Evolutionary conservation across 2,888 invertebrate species (phyloP).

Genomic region (Coleophora flavipennella): DNA sequence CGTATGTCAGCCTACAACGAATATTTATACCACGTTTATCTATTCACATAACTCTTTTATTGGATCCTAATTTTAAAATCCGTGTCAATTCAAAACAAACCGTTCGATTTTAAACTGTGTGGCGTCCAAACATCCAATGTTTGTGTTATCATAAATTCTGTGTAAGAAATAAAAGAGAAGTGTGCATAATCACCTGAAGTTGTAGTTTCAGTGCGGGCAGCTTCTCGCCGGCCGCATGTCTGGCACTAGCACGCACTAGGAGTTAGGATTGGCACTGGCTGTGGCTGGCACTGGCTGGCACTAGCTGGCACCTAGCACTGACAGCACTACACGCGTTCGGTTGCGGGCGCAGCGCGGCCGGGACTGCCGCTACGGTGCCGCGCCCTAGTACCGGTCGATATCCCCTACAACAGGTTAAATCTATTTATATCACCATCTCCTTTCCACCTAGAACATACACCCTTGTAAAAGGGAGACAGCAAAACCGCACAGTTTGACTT

Average conservation of each 20-base stretch:
- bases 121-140: too few relatives aligned
- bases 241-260: conserved; percentile 18
- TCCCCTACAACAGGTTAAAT: conserved; percentile 51
- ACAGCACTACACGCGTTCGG: conserved; percentile 16
- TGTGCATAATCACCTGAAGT: conserved; percentile 38
- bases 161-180: too few relatives aligned
- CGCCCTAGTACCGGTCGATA: conserved; percentile 46
- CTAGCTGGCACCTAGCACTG: neutral
- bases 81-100: too few relatives aligned
- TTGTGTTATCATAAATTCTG: too few relatives aligned
- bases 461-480: neutral
- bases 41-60: too few relatives aligned
- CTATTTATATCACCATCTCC: conserved; percentile 1
- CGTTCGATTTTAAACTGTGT: too few relatives aligned
- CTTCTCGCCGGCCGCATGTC: conserved; percentile 46
- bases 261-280: conserved; percentile 18
- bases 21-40: too few relatives aligned
- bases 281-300: conserved; percentile 9
- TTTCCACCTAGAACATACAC: neutral
- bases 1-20: too few relatives aligned
- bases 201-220: conserved; percentile 42
- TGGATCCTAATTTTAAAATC: too few relatives aligned
- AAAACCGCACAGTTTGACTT: neutral
- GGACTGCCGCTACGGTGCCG: conserved; percentile 34
- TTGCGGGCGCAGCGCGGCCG: conserved; percentile 25